These are phyloP conservation scores for Meteorus colon DNA, from an alignment of 2,888 invertebrate genomes.

Conservation along the genomic window DNA sequence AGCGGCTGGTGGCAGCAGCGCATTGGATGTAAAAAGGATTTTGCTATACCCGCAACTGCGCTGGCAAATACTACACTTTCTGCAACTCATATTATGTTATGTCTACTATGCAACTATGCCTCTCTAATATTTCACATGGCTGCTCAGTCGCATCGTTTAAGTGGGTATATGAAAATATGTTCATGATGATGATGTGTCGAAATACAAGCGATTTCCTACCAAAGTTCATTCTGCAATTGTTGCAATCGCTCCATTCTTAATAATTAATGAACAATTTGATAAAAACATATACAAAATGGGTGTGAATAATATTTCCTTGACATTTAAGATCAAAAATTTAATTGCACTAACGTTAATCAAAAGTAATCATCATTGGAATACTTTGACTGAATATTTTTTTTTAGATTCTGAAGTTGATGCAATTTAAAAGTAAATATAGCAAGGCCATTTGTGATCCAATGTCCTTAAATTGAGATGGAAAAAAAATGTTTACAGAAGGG, in stretches of 20 bases:
- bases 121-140: conserved; percentile 6
- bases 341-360: too few species aligned
- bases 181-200: too few species aligned
- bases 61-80: neutral
- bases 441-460: neutral
- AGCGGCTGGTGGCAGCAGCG: conserved; percentile 40
- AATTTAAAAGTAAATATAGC: neutral
- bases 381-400: too few species aligned
- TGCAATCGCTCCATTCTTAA: too few species aligned
- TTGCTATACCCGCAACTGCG: conserved; percentile 10
- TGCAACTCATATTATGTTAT: neutral
- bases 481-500: neutral
- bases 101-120: neutral
- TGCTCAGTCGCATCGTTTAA: neutral
- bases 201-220: too few species aligned
- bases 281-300: too few species aligned
- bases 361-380: too few species aligned
- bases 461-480: neutral
- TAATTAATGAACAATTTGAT: too few species aligned
- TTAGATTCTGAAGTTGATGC: too few species aligned
- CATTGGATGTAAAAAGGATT: conserved; percentile 13
- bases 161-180: neutral
- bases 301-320: too few species aligned
- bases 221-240: too few species aligned
- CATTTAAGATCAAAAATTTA: too few species aligned